Evolutionary conservation across 2,113 vertebrate genomes (phyloP).

Genomic region (Syrrhaptes paradoxus): DNA sequence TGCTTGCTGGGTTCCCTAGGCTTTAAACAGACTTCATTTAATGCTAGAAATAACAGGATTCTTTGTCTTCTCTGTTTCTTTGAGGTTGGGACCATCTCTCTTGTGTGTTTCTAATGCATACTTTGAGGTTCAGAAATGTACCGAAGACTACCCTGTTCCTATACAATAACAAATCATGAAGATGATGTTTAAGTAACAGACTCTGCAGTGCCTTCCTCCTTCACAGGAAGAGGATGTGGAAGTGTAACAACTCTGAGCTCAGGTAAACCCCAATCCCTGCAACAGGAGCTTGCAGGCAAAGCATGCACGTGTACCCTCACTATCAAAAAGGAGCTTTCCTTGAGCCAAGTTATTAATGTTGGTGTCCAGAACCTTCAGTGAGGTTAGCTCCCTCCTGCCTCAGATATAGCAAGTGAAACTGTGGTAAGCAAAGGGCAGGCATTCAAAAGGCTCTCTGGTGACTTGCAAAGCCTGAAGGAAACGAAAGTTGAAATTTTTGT

Average conservation of each 20-base stretch:
- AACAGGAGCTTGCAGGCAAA: background rate
- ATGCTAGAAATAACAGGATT: background rate
- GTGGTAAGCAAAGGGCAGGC: background rate
- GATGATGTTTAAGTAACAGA: background rate
- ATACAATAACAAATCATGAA: background rate
- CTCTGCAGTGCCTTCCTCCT: background rate
- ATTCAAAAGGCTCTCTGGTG: background rate
- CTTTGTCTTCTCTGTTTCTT: background rate
- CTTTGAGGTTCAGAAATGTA: background rate
- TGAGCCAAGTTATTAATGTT: background rate
- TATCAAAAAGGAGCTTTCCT: background rate
- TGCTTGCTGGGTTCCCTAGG: background rate
- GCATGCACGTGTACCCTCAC: background rate
- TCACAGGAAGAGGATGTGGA: background rate
- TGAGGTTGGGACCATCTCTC: accelerated
- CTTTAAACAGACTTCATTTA: background rate
- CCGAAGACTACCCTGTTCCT: background rate
- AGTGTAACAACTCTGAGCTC: background rate
- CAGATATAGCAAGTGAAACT: background rate
- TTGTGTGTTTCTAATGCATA: background rate
- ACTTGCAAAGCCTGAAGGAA: slow-evolving; percentile 4
- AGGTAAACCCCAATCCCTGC: background rate
- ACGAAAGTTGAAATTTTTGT: slow-evolving; percentile 14
- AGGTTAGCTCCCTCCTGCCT: background rate
- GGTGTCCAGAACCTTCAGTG: background rate